Evolutionary conservation across 2,888 invertebrate genomes (phyloP), one percentile per base, ranked within the genome.

Genomic region (Heliconius ismenius): DNA sequence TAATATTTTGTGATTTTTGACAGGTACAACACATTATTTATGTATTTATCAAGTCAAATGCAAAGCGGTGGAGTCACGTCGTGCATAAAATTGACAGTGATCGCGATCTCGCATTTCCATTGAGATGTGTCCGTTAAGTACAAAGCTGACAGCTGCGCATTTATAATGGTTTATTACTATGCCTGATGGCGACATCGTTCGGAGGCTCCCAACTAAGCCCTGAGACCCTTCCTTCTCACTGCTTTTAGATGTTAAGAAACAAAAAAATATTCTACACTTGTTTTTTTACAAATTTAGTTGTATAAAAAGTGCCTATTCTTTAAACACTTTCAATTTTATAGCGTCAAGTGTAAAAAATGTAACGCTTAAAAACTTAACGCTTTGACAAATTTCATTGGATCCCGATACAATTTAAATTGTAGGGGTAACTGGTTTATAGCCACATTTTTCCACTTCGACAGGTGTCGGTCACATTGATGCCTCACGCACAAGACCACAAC

Each of bases 391-490:
- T 73, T 36, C 28, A 26, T 60, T 67, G 21, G 43, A 75, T 63
- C 65, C 67, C 62, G 73, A 69, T 75, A 70, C 70, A 69, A 73
- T 77, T 67, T 69, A 68, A 76, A 74, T 79, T 75, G 70, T 70
- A 74, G 79, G 79, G 79, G 76, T 77, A 76, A 78, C 77, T 76
- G 79, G 79, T 77, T 81, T 70, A 80, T 78, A 78, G 64, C 65
- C 78, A 79, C 81, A 82, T 81, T 82, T 82, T 81, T 81, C 78
- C 76, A 78, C 76, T 75, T 73, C 74, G 80, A 80, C 82, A 85
- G 90, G 89, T 88, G 88, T 83, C 82, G 87, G 89, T 88, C 90
- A 89, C 88, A 89, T 87, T 82, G 73, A 62, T 49, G 49, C 68
- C 75, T 76, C 79, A 81, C 76, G 80, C 76, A 76, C 54, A 63